Base-by-base conservation (phyloP, 2,797 vertebrate genomes). In the Hipposideros larvatus region DNA sequence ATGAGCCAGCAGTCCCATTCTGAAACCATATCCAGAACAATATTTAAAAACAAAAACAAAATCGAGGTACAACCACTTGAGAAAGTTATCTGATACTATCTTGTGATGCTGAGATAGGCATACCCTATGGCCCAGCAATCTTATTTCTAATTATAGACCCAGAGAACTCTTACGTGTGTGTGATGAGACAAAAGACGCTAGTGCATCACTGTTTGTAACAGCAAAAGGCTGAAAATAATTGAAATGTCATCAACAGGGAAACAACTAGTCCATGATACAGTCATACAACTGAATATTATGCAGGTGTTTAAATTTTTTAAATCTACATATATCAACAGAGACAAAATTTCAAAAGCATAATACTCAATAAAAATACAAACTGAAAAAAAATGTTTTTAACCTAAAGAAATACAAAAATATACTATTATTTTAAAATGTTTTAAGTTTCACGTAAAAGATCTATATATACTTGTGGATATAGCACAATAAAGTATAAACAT, bases 301-400 rank as follows among this genome's bases (percentile, higher is more conserved):
- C 11, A 75, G 18, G 31, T 79, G 37, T n/a, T 75, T 63, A 57
- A 87, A 87, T 11, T 9, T 82, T 80, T 7, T 77, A 86, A 26
- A 73, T 46, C 28, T 51, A 88, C 11, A 57, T 11, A 6, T n/a
- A 82, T 24, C 65, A 77, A 85, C 48, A 94, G 8, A 88, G 28
- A 80, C 55, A 66, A 82, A 78, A 55, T 19, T 11, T 79, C 37
- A 57, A 80, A 96, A 90, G 31, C 14, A 53, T 48, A 83, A 86
- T 22, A 66, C 5, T 53, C 31, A 51, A 37, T 71, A 85, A 92
- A 97, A 88, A 53, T 37, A 83, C 46, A 75, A 48, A 75, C 43
- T 59, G 37, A 96, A 91, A 51, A 43, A 88, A 87, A 53, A 86
- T 10, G 37, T 65, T 91, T 86, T 77, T 73, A 90, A 87, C 22